Evolutionary conservation across 2,797 vertebrate species (phyloP).

Genomic region (Gymnothorax javanicus): DNA sequence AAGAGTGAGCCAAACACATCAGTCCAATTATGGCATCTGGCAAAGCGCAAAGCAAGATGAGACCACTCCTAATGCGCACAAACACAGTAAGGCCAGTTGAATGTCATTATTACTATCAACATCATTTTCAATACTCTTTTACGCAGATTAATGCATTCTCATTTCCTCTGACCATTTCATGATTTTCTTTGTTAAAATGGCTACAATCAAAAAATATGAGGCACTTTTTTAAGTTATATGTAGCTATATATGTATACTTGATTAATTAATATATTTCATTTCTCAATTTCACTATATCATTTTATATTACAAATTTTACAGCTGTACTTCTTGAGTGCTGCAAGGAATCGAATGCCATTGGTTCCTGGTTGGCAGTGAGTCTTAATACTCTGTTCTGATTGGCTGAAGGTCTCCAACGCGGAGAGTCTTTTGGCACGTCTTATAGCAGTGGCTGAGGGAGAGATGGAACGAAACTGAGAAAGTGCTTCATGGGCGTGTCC

Average conservation of each 20-base stretch:
- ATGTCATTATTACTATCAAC: constrained; percentile 58
- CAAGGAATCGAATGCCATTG: constrained; percentile 51
- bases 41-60: constrained; percentile 62
- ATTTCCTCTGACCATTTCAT: constrained; percentile 63
- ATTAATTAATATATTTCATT: constrained; percentile 50
- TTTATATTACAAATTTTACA: constrained; percentile 16
- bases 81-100: constrained; percentile 77
- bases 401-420: constrained; percentile 42
- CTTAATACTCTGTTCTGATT: constrained; percentile 48
- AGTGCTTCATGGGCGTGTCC: constrained; percentile 22
- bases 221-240: constrained; percentile 76
- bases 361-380: constrained; percentile 55
- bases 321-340: constrained; percentile 70
- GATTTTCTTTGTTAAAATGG: constrained; percentile 79
- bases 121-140: constrained; percentile 49
- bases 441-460: constrained; percentile 63
- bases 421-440: constrained; percentile 71
- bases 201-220: constrained; percentile 82
- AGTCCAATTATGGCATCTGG: constrained; percentile 68
- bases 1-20: constrained; percentile 50
- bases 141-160: background rate
- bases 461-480: constrained; percentile 49
- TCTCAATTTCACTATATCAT: constrained; percentile 13
- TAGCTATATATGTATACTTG: constrained; percentile 72
- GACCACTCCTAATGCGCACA: constrained; percentile 44